Conservation (phyloP, 2,888 invertebrate species). For the Drosophila ustulata region DNA sequence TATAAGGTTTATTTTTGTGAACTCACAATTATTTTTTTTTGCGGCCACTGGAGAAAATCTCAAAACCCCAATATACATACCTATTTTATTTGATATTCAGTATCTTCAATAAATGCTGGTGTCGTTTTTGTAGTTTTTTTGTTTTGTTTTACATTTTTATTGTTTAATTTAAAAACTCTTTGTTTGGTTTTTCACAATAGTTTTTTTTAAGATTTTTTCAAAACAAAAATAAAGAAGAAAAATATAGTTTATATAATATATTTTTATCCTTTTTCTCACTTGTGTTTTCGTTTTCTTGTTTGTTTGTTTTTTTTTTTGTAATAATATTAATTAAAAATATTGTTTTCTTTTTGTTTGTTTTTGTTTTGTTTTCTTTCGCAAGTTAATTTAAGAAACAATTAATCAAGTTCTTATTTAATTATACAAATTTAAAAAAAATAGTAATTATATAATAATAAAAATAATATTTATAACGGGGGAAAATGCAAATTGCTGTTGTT, state of each 20-base stretch:
- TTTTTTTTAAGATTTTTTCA: slow-evolving; percentile 60
- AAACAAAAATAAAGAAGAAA: slow-evolving; percentile 73
- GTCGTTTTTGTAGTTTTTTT: slow-evolving; percentile 23
- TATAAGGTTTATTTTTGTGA: too few relatives aligned
- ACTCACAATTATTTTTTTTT: too few relatives aligned
- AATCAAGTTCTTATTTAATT: slow-evolving; percentile 76
- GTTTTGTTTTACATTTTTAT: slow-evolving; percentile 72
- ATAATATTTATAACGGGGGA: slow-evolving; percentile 77
- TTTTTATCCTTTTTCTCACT: slow-evolving; percentile 59
- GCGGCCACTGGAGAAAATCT: background rate
- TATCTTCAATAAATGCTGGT: background rate
- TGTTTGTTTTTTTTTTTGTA: slow-evolving; percentile 38
- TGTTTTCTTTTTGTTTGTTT: slow-evolving; percentile 54
- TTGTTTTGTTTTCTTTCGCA: slow-evolving; percentile 54
- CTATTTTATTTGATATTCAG: background rate
- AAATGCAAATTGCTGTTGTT: slow-evolving; percentile 68
- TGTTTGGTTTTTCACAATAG: slow-evolving; percentile 76
- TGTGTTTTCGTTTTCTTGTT: slow-evolving; percentile 36
- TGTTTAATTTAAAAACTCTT: slow-evolving; percentile 73
- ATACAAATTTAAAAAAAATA: slow-evolving; percentile 79
- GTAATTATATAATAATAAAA: slow-evolving; percentile 77
- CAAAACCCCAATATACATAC: background rate
- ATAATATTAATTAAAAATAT: slow-evolving; percentile 64
- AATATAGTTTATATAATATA: slow-evolving; percentile 67
- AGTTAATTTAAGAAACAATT: slow-evolving; percentile 71